Conservation (phyloP, 2,113 vertebrate species). For the Erpornis zantholeuca region DNA sequence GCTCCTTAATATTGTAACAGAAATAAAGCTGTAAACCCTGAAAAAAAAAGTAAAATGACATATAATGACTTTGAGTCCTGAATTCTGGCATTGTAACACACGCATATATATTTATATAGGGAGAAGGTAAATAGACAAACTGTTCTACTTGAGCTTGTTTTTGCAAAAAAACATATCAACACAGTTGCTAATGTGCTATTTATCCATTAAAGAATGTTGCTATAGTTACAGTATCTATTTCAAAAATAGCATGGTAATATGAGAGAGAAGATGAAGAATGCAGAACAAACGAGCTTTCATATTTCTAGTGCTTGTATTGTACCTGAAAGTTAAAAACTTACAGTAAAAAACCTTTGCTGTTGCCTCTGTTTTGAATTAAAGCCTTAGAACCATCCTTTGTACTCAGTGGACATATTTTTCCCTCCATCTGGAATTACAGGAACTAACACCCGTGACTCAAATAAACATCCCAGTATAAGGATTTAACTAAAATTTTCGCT, state of each 20-base stretch:
- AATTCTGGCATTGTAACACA: not conserved
- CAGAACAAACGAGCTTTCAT: slow-evolving; percentile 35
- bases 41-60: slow-evolving; percentile 2
- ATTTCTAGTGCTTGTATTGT: not conserved
- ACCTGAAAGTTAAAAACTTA: not conserved
- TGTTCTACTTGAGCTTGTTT: slow-evolving; percentile 18
- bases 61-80: not conserved
- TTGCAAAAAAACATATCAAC: not conserved
- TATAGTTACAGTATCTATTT: slow-evolving; percentile 55
- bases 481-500: not conserved
- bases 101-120: not conserved
- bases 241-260: slow-evolving; percentile 48
- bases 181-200: slow-evolving; percentile 30
- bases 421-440: not conserved
- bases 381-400: not conserved
- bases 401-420: not conserved
- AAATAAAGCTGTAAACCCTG: not conserved
- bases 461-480: not conserved
- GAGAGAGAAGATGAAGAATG: not conserved
- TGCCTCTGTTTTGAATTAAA: slow-evolving; percentile 10
- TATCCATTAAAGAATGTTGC: slow-evolving; percentile 59
- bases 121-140: not conserved
- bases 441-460: not conserved
- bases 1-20: not conserved
- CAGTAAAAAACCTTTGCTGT: not conserved